A percentile compares a stretch with the other conserved stretches of the same genome.
Conservation (phyloP, 2,797 vertebrate genomes). For the Okamejei kenojei region DNA sequence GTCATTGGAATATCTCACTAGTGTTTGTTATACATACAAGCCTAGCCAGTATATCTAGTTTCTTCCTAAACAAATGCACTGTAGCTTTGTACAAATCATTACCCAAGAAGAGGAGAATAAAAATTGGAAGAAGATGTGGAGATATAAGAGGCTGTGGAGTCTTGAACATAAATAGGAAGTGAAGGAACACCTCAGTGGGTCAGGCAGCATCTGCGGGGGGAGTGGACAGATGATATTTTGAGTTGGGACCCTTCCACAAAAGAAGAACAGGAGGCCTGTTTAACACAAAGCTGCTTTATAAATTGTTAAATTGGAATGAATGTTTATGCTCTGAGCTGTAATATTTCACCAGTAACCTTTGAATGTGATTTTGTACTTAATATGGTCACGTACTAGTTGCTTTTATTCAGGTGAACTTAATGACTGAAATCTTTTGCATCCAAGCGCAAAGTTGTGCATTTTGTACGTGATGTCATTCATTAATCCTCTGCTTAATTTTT, state of each 20-base stretch:
- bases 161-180: too few relatives aligned
- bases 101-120: neutral
- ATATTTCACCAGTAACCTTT: conserved; percentile 11
- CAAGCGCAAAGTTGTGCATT: neutral
- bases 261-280: neutral
- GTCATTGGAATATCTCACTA: too few relatives aligned
- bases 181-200: too few relatives aligned
- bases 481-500: neutral
- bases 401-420: conserved; percentile 31
- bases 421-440: neutral
- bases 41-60: too few relatives aligned
- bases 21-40: too few relatives aligned
- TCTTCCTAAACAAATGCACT: too few relatives aligned
- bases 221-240: too few relatives aligned
- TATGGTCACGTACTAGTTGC: neutral
- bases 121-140: neutral
- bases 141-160: too few relatives aligned
- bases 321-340: conserved; percentile 1
- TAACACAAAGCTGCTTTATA: neutral
- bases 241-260: neutral
- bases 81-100: too few relatives aligned
- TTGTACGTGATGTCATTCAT: neutral
- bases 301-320: neutral
- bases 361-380: neutral
- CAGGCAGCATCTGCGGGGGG: too few relatives aligned